Base-by-base conservation (phyloP, 1,140 invertebrate species). In the Leptopilina boulardi region DNA sequence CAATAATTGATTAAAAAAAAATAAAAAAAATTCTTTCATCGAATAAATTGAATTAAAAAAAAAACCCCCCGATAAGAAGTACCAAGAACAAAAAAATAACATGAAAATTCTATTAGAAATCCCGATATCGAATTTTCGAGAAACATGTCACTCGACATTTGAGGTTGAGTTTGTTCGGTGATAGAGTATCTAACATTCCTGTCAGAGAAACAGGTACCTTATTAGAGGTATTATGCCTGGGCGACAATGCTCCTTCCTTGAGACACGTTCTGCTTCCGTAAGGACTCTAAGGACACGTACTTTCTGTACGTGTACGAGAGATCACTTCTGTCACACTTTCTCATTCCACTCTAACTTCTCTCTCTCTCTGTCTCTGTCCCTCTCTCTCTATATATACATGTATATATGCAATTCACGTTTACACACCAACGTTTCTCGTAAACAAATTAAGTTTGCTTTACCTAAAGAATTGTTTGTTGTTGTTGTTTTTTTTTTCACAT, bases 221-320 rank as follows among this genome's bases (percentile, higher is more conserved):
- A 66, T 66, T 34, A 34, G 21, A 30, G 23, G 59, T 66, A 66
- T 66, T 66, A 30, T 66, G 23, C 59, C 4, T 15, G 21, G 21
- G 59, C 59, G 6, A 66, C 59, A 66, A 66, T 34, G 23, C 59
- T 26, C 59, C 26, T 66, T 30, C 59, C 59, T 34, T 66, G 59
- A 66, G 59, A 66, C 59, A 34, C 59, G 59, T 66, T n/a, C 13
- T 66, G 26, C 59, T 30, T 66, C 23, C 26, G 59, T 66, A 66
- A 66, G 59, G 21, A 66, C 23, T 34, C 59, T 66, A 66, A 66
- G 21, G 59, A 66, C 59, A 66, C 59, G 59, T 66, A 66, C 26
- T 30, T 66, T 66, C 59, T 19, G 10, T 51, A n/a, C 18, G 18
- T n/a, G 47, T 51, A n/a, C 13, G 30, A 23, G 59, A n/a, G 59